Evolutionary conservation across 2,797 vertebrate genomes (phyloP).

Genomic region (Danionella dracula): DNA sequence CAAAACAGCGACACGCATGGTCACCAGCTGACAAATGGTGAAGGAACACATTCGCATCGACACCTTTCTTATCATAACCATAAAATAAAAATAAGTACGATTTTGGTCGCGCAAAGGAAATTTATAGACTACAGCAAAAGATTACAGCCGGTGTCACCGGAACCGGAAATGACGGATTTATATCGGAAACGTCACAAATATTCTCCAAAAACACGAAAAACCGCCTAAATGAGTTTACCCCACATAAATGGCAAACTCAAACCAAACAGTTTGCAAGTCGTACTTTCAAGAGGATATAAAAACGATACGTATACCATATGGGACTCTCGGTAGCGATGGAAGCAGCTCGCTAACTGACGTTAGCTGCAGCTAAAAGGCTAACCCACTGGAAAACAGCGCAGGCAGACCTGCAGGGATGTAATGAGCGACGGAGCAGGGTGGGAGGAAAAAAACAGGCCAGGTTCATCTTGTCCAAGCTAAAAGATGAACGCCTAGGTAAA

Average conservation of each 20-base stretch:
- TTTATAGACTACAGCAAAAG: too few species aligned
- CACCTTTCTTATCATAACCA: too few species aligned
- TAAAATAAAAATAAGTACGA: too few species aligned
- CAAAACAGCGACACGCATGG: too few species aligned
- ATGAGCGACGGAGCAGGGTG: constrained; percentile 58
- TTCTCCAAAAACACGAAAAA: constrained; percentile 64
- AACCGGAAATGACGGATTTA: constrained; percentile 78
- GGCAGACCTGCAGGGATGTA: constrained; percentile 65
- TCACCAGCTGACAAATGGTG: too few species aligned
- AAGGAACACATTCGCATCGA: too few species aligned
- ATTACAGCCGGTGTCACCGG: constrained; percentile 57
- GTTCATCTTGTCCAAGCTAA: constrained; percentile 60
- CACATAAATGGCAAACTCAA: constrained; percentile 40
- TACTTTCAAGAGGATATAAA: constrained; percentile 17
- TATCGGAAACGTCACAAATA: constrained; percentile 76
- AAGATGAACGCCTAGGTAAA: constrained; percentile 69
- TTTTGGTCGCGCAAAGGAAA: too few species aligned
- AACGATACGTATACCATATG: constrained; percentile 37
- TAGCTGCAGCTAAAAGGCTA: constrained; percentile 57
- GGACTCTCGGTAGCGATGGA: constrained; percentile 71
- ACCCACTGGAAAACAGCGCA: constrained; percentile 71
- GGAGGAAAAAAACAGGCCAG: constrained; percentile 73
- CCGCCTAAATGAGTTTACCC: constrained; percentile 58
- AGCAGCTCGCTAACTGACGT: constrained; percentile 53
- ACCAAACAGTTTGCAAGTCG: constrained; percentile 10